A percentile compares a stretch with the other conserved stretches of the same genome.
Conservation (phyloP, 2,797 vertebrate species). For the Sarcoramphus papa region DNA sequence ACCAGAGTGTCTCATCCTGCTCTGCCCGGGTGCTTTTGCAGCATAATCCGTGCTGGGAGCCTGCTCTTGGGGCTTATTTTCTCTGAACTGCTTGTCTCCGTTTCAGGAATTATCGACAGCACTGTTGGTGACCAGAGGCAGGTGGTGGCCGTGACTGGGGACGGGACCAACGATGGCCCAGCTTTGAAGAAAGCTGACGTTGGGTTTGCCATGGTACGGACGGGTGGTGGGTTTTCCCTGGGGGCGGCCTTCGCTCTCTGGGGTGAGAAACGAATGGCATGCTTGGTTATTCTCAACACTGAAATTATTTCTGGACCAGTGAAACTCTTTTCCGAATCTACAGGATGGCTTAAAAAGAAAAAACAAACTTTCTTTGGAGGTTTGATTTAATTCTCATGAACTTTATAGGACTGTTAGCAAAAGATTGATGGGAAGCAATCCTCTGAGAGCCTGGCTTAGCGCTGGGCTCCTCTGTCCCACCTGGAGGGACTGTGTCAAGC, state of each 20-base stretch:
- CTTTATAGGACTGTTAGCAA: accelerated
- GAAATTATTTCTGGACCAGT: accelerated
- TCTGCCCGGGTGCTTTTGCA: neutral
- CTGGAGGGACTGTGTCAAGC: neutral
- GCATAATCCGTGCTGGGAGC: neutral
- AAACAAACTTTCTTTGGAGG: neutral
- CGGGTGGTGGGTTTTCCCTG: accelerated
- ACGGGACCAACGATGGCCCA: conserved; percentile 95
- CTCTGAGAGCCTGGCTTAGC: neutral
- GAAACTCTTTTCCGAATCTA: neutral
- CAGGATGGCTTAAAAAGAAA: neutral
- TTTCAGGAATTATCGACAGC: conserved; percentile 96
- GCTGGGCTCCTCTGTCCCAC: neutral
- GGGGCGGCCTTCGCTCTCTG: neutral
- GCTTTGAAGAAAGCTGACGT: conserved; percentile 98
- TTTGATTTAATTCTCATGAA: neutral
- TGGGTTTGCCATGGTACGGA: conserved; percentile 94
- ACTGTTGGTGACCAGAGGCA: conserved; percentile 87
- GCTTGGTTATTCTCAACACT: neutral
- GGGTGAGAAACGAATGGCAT: neutral
- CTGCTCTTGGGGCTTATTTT: neutral
- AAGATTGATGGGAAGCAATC: neutral
- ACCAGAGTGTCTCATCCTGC: accelerated
- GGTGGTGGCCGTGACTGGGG: conserved; percentile 97
- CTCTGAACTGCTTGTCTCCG: neutral